Percentiles rank a stretch among this genome's conserved stretches.
Evolutionary conservation across 2,888 invertebrate species (phyloP).

Genomic region (Bugula neritina): DNA sequence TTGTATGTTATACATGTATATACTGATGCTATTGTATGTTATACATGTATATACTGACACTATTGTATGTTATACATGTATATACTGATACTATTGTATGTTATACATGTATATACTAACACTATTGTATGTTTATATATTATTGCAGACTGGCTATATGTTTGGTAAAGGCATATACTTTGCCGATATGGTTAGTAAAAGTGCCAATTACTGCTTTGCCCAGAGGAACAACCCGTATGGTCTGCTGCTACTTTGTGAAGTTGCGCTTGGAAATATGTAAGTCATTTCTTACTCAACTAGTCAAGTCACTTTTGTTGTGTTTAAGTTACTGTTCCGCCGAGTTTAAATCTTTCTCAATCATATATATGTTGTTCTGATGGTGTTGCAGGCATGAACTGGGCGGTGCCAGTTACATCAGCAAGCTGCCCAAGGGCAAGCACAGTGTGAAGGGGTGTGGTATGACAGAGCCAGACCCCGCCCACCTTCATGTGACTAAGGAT

Average conservation of each 20-base stretch:
- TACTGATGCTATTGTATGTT: too few species aligned
- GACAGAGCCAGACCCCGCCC: constrained; percentile 74
- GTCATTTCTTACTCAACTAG: constrained; percentile 53
- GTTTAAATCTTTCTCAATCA: too few species aligned
- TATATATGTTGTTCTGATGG: too few species aligned
- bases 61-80: too few species aligned
- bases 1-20: too few species aligned
- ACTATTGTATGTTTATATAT: too few species aligned
- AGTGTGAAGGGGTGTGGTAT: constrained; percentile 78
- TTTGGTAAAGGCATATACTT: constrained; percentile 95
- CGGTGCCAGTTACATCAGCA: constrained; percentile 67
- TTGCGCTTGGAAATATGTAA: constrained; percentile 83
- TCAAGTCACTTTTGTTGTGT: too few species aligned
- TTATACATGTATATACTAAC: too few species aligned
- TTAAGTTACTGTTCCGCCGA: too few species aligned
- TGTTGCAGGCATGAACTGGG: constrained; percentile 67
- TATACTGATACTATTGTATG: too few species aligned
- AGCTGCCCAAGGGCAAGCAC: constrained; percentile 75
- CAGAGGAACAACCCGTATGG: constrained; percentile 67
- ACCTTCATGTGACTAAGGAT: constrained; percentile 59
- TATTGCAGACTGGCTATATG: constrained; percentile 64
- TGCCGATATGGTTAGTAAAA: constrained; percentile 97
- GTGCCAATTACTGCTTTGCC: constrained; percentile 90
- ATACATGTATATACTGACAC: too few species aligned
- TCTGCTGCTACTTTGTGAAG: constrained; percentile 84